phyloP scores from a whole-genome alignment of 2,888 invertebrate genomes.

The Flabesymbios commensalis region DNA sequence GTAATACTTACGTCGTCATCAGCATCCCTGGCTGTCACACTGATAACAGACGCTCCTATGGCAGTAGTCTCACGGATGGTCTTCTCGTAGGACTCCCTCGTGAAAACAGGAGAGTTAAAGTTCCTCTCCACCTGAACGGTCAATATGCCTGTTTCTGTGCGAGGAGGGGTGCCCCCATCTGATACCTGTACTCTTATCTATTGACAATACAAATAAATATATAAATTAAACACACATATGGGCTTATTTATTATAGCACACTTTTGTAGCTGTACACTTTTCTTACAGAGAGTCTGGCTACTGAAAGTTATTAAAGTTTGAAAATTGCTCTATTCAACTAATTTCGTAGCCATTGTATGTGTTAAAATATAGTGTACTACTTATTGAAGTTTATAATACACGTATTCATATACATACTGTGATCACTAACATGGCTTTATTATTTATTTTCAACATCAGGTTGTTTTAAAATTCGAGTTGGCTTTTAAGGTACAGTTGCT shows the following conservation, averaged over 20 bases:
- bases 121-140: constrained; percentile 45
- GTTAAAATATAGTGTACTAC: too few species aligned
- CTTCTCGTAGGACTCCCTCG: constrained; percentile 29
- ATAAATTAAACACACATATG: neutral
- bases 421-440: too few species aligned
- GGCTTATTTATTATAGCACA: neutral
- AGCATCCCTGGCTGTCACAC: constrained; percentile 41
- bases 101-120: constrained; percentile 40
- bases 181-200: constrained; percentile 38
- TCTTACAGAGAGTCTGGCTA: too few species aligned
- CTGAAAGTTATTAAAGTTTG: too few species aligned
- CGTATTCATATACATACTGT: too few species aligned
- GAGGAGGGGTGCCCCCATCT: constrained; percentile 50
- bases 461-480: too few species aligned
- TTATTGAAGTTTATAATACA: too few species aligned
- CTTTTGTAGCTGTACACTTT: neutral
- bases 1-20: constrained; percentile 41
- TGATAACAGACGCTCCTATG: constrained; percentile 38
- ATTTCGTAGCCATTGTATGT: too few species aligned
- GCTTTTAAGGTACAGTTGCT: too few species aligned
- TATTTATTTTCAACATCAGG: too few species aligned
- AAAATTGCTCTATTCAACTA: too few species aligned
- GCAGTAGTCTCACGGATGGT: constrained; percentile 44
- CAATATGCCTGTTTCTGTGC: constrained; percentile 39
- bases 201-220: neutral